phyloP scores from a whole-genome alignment of 2,113 vertebrate genomes.

The Oxyruncus cristatus region DNA sequence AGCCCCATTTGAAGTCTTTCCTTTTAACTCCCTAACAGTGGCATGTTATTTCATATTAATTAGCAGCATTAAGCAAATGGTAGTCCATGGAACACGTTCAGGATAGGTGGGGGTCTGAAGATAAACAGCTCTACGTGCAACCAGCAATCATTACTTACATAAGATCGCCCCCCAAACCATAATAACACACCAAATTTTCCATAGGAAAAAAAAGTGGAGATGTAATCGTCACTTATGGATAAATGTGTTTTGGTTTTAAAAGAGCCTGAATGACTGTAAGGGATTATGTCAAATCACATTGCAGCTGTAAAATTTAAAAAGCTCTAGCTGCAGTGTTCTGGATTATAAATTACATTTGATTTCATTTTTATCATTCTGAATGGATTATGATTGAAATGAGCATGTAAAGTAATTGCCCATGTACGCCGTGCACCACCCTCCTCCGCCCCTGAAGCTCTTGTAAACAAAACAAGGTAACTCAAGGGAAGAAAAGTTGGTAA shows the following conservation, averaged over 20 bases:
- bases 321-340: conserved; percentile 51
- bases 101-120: not conserved
- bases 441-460: not conserved
- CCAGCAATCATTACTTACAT: not conserved
- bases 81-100: not conserved
- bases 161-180: not conserved
- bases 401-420: conserved; percentile 58
- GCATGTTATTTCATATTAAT: not conserved
- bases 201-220: not conserved
- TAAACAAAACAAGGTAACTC: conserved; percentile 63
- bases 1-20: conserved; percentile 2
- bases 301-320: conserved; percentile 63
- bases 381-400: conserved; percentile 70
- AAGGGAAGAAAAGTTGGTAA: conserved; percentile 43
- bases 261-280: conserved; percentile 22
- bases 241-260: conserved; percentile 54
- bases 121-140: not conserved
- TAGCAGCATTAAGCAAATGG: conserved; percentile 7
- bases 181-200: not conserved
- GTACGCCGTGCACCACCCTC: conserved; percentile 32
- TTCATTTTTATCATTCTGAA: conserved; percentile 64
- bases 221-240: conserved; percentile 51
- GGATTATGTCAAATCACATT: conserved; percentile 48
- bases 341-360: conserved; percentile 63
- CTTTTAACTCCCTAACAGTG: not conserved